phyloP scores from a whole-genome alignment of 53 echinoderm and acorn worm genomes.

The Crossaster papposus region DNA sequence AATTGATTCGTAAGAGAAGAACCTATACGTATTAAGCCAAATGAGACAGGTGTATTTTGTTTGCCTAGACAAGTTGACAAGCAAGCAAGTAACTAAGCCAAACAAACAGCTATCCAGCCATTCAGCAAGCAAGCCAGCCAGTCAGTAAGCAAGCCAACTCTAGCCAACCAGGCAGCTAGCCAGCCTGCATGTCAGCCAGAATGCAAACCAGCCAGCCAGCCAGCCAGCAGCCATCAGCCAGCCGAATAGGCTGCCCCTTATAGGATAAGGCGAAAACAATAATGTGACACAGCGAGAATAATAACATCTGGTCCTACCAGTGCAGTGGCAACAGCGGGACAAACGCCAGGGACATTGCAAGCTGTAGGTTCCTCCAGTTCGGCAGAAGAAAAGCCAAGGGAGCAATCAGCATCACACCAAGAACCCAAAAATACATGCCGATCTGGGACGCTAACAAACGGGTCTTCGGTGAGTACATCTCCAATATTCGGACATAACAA shows the following conservation, averaged over 20 bases:
- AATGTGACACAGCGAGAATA: neutral
- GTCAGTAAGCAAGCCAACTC: no score
- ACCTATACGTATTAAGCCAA: neutral
- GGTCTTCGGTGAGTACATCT: conserved; percentile 69
- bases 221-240: no score
- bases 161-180: no score
- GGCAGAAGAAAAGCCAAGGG: conserved; percentile 72
- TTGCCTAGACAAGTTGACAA: neutral
- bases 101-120: no score
- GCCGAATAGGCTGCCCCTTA: no score
- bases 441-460: conserved; percentile 54
- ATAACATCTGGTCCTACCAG: conserved; percentile 4
- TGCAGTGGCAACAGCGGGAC: conserved; percentile 46
- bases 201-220: no score
- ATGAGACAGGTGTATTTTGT: neutral
- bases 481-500: conserved; percentile 61
- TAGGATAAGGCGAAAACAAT: no score
- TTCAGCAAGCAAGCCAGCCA: no score
- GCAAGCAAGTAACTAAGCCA: no score
- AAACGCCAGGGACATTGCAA: conserved; percentile 66
- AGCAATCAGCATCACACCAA: conserved; percentile 64
- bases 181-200: no score
- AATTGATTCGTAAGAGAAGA: conserved; percentile 65
- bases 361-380: conserved; percentile 71
- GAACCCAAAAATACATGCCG: conserved; percentile 60